Conservation (phyloP, 53 echinoderm and acorn worm genomes). For the Apostichopus leukothele region DNA sequence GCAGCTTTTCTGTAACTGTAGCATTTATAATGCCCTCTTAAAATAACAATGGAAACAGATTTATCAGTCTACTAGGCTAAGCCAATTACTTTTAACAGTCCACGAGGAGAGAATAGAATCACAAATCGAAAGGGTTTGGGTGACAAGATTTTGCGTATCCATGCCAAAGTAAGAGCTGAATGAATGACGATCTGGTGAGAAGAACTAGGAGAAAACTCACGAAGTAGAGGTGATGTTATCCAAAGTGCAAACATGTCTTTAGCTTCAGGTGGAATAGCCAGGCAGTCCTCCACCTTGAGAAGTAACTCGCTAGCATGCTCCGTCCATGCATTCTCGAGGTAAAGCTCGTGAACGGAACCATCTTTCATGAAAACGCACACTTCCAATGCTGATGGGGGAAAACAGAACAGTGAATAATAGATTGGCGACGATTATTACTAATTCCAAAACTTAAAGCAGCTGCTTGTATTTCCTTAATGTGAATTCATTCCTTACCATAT, state of each 20-base stretch:
- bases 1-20: no score
- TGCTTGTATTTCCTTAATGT: no score
- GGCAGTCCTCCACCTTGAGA: constrained; percentile 69
- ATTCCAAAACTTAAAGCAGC: no score
- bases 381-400: constrained; percentile 50
- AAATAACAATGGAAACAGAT: background rate
- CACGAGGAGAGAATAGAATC: background rate
- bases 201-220: constrained; percentile 63
- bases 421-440: no score
- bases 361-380: constrained; percentile 84
- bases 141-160: no score
- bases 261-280: constrained; percentile 68
- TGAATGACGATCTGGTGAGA: background rate
- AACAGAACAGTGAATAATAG: background rate
- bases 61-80: constrained; percentile 8
- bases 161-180: no score
- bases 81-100: background rate
- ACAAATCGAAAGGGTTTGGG: no score
- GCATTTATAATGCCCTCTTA: no score
- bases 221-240: constrained; percentile 88
- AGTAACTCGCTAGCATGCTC: constrained; percentile 69
- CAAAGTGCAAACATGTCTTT: constrained; percentile 84
- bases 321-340: constrained; percentile 72
- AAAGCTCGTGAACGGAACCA: constrained; percentile 81
- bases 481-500: no score